phyloP scores from a whole-genome alignment of 2,797 vertebrate species.

The Eutrigla gurnardus region DNA sequence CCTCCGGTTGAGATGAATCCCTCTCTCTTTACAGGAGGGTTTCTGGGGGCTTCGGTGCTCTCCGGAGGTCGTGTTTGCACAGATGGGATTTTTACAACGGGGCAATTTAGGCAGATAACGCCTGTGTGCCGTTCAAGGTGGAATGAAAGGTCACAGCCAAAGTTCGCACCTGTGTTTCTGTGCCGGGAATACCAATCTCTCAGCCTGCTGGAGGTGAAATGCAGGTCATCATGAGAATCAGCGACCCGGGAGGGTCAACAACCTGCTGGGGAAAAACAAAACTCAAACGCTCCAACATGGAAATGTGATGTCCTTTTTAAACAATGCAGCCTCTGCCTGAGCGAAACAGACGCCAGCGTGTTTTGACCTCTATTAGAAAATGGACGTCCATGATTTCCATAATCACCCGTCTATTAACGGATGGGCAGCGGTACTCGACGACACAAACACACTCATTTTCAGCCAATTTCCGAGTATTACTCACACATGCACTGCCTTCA shows the following conservation, averaged over 20 bases:
- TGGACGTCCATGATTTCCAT: background rate
- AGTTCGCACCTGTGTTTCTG: slow-evolving; percentile 57
- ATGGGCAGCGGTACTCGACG: background rate
- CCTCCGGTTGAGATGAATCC: slow-evolving; percentile 21
- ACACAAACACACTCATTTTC: background rate
- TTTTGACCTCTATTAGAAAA: background rate
- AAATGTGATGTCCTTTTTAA: background rate
- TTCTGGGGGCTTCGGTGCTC: slow-evolving; percentile 22
- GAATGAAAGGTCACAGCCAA: slow-evolving; percentile 53
- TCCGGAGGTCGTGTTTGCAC: slow-evolving; percentile 58
- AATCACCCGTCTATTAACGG: background rate
- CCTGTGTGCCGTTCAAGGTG: slow-evolving; percentile 21
- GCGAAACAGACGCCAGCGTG: background rate
- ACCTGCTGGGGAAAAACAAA: background rate
- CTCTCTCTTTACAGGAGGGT: slow-evolving; percentile 22
- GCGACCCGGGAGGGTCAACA: slow-evolving; percentile 4
- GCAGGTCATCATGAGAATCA: slow-evolving; percentile 26
- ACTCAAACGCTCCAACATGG: slow-evolving; percentile 8
- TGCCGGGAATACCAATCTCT: slow-evolving; percentile 36
- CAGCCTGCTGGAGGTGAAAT: slow-evolving; percentile 37
- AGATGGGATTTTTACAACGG: slow-evolving; percentile 66
- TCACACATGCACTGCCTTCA: background rate
- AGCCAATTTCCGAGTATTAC: background rate
- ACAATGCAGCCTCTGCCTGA: background rate
- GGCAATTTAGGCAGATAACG: slow-evolving; percentile 45